phyloP scores from a whole-genome alignment of 2,797 vertebrate genomes.

The Aratinga solstitialis region DNA sequence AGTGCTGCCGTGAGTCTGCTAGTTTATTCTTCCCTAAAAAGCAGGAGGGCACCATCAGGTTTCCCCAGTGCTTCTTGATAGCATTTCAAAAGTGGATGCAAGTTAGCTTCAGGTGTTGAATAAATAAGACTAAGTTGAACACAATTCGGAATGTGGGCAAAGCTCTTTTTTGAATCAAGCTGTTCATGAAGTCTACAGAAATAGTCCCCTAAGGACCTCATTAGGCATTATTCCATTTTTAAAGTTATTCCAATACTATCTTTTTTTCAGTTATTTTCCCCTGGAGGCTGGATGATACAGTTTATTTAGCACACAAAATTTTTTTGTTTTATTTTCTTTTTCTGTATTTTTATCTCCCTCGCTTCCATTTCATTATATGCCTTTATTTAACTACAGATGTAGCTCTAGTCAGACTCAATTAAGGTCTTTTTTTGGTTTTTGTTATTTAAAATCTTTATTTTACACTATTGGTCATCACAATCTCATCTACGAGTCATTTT shows the following conservation, averaged over 20 bases:
- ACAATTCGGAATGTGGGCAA: neutral
- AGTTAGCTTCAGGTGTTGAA: neutral
- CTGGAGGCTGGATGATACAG: neutral
- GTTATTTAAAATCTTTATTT: neutral
- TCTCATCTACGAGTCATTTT: neutral
- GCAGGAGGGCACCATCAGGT: neutral
- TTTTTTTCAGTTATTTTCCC: neutral
- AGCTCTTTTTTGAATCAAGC: neutral
- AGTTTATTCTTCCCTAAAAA: neutral
- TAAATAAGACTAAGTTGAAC: neutral
- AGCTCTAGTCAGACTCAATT: neutral
- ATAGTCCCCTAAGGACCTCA: neutral
- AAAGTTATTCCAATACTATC: neutral
- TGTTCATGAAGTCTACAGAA: neutral
- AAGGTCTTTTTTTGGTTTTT: neutral
- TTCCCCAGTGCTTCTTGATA: neutral
- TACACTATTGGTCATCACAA: neutral
- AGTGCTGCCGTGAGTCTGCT: neutral
- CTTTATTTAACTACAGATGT: neutral
- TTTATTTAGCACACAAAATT: neutral
- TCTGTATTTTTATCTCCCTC: neutral
- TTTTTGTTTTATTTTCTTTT: neutral
- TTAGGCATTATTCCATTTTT: neutral
- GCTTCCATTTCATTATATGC: neutral
- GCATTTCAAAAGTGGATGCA: neutral